Evolutionary conservation across 2,888 invertebrate species (phyloP).

Genomic region (Netelia fuscicornis): DNA sequence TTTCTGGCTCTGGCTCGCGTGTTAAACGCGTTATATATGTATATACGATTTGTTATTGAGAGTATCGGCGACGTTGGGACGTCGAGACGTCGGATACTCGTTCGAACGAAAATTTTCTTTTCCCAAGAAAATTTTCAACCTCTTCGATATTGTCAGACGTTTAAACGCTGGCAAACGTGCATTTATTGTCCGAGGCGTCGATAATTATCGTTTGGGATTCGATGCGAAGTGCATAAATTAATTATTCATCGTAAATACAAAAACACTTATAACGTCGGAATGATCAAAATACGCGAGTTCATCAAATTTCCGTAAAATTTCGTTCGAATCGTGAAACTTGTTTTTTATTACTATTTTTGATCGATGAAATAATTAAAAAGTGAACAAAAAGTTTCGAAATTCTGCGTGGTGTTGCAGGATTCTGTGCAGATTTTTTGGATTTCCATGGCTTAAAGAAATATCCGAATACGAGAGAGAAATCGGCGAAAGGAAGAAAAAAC

Average conservation of each 20-base stretch:
- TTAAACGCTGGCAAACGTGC: slow-evolving; percentile 25
- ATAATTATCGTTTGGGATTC: background rate
- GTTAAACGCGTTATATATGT: background rate
- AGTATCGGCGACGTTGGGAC: background rate
- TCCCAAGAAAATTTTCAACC: slow-evolving; percentile 9
- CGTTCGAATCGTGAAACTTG: background rate
- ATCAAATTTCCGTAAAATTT: background rate
- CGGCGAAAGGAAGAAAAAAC: background rate
- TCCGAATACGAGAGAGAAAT: background rate
- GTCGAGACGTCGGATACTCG: slow-evolving; percentile 36
- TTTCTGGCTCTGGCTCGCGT: slow-evolving; percentile 27
- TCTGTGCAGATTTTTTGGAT: background rate
- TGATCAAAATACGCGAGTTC: background rate
- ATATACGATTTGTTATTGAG: slow-evolving; percentile 28
- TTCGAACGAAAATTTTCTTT: slow-evolving; percentile 44
- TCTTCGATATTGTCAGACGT: slow-evolving; percentile 1
- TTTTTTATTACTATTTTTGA: background rate
- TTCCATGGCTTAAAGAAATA: background rate
- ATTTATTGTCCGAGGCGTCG: slow-evolving; percentile 10
- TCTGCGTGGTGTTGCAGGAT: slow-evolving; percentile 17
- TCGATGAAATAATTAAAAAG: background rate
- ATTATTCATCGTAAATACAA: background rate
- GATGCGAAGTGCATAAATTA: background rate
- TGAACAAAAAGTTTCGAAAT: background rate
- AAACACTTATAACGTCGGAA: background rate